Base-by-base conservation (phyloP, 1,140 invertebrate genomes). In the Yoshiicerus persimilis region DNA sequence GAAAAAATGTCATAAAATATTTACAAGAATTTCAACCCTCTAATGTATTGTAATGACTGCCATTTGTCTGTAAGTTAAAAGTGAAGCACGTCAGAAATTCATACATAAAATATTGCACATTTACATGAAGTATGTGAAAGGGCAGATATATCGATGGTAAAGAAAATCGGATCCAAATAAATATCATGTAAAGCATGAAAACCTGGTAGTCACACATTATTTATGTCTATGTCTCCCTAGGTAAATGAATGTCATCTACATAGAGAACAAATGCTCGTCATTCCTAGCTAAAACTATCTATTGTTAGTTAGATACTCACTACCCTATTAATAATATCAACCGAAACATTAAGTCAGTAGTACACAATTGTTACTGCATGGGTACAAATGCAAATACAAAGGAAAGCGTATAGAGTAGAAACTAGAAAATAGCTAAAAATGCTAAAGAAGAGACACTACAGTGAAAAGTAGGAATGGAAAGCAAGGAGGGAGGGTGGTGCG, bases 1-100 rank as follows among this genome's bases (percentile, higher is more conserved):
- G 30, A 30, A 27, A n/a, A 56, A 41, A 56, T 1, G 0, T 13
- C 10, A 62, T 85, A n/a, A 16, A 66, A 38, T 25, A 38, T 62
- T 27, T 11, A 64, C 16, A 13, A 34, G 30, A 86, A 10, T 36
- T 34, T 27, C 34, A 47, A 62, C 62, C 85, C 85, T 70, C 32
- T 38, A 86, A 62, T 38, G 10, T 86, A 62, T 64, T 66, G 27
- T 36, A 66, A 66, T 86, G n/a, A 38, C 32, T 66, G 30, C n/a
- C 39, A 27, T 62, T 41, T 64, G 34, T 36, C 23, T 75, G 86
- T 77, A 75, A 80, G 75, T 80, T 80, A 80, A 80, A 80, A 80
- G 75, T 80, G 75, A 80, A 80, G 75, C 75, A 80, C 75, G 75
- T 80, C 75, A 80, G 75, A 23, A 36, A 80, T 80, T 80, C 75